A percentile compares a stretch with the other conserved stretches of the same genome.
Evolutionary conservation across 2,888 invertebrate species (phyloP).

Genomic region (Papilio demoleus): DNA sequence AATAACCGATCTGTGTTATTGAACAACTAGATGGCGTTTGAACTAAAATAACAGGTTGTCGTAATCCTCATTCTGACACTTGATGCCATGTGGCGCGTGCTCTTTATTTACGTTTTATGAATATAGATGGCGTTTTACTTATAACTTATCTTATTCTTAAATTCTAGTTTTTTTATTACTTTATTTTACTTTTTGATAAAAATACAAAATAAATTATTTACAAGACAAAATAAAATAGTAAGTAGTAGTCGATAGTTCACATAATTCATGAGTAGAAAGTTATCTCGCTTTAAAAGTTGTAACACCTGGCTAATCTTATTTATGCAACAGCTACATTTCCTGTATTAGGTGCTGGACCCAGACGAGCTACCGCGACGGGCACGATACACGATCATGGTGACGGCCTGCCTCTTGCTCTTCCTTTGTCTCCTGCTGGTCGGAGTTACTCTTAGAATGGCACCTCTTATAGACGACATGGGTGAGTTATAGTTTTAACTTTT

Average conservation of each 20-base stretch:
- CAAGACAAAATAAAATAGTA: no score
- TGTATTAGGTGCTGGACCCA: constrained; percentile 85
- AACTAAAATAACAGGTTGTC: background rate
- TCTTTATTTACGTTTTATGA: no score
- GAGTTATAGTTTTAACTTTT: constrained; percentile 71
- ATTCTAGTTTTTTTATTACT: no score
- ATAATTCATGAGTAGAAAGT: no score
- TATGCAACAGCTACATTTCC: background rate
- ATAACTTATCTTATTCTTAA: no score
- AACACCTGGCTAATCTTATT: background rate
- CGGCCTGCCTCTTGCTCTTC: constrained; percentile 93
- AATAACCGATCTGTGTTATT: background rate
- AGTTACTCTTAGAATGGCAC: constrained; percentile 96
- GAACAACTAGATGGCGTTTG: background rate
- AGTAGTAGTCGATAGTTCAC: no score
- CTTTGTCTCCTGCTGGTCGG: constrained; percentile 96
- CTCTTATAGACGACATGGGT: constrained; percentile 98
- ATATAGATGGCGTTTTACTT: background rate
- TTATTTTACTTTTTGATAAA: no score
- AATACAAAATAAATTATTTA: no score
- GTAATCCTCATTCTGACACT: background rate
- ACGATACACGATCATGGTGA: constrained; percentile 95
- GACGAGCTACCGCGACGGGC: constrained; percentile 93
- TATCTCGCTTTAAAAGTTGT: no score
- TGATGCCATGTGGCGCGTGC: background rate